These are phyloP conservation scores for Mus pahari DNA, from an alignment of 2,113 vertebrate genomes.

Conservation along the genomic window DNA sequence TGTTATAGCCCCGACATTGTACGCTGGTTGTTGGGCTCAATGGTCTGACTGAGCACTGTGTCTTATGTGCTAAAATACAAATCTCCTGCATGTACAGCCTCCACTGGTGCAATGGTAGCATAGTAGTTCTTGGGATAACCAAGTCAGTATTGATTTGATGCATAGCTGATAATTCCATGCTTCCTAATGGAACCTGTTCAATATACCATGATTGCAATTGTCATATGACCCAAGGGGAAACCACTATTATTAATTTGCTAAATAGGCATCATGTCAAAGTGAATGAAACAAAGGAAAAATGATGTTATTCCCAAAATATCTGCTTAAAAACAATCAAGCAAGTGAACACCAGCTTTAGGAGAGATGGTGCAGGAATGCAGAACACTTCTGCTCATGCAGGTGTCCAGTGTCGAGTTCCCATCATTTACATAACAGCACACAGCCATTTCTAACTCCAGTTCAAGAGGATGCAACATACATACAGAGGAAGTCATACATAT, in stretches of 20 bases:
- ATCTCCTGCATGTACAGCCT: neutral
- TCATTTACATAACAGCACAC: neutral
- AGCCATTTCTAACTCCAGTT: neutral
- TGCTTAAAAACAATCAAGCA: neutral
- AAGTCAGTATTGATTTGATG: neutral
- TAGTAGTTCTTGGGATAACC: neutral
- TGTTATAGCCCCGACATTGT: neutral
- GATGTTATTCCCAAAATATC: neutral
- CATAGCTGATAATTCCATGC: neutral
- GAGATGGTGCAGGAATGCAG: neutral
- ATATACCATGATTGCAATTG: neutral
- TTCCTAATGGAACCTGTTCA: neutral
- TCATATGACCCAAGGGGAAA: neutral
- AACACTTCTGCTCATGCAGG: neutral
- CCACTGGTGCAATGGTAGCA: neutral
- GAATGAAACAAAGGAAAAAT: neutral
- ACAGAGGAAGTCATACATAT: too few relatives aligned
- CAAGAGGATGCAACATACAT: neutral
- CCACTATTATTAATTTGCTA: neutral
- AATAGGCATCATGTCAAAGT: neutral
- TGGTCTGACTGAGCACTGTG: neutral
- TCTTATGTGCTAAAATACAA: neutral
- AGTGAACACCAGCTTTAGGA: neutral
- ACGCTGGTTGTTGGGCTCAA: neutral
- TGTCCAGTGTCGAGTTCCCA: neutral